A percentile compares a stretch with the other conserved stretches of the same genome.
Conservation (phyloP, 2,113 vertebrate genomes). For the Grantiella picta region DNA sequence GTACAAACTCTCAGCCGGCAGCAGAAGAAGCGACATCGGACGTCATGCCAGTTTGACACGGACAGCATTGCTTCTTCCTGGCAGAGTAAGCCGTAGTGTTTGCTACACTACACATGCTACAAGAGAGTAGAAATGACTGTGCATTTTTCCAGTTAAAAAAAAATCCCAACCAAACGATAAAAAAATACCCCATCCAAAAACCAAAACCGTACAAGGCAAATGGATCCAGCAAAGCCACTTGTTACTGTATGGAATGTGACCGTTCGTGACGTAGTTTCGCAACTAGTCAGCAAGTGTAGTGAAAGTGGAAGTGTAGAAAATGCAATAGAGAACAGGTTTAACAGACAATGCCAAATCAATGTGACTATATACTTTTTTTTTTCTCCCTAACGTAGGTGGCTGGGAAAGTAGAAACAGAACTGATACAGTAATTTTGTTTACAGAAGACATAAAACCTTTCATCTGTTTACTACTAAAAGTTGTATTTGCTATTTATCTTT, state of each 20-base stretch:
- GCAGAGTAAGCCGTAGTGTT: neutral
- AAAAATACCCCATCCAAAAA: neutral
- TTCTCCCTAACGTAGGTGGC: neutral
- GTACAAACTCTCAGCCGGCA: slow-evolving; percentile 70
- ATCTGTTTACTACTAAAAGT: slow-evolving; percentile 48
- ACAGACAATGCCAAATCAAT: slow-evolving; percentile 49
- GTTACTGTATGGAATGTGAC: slow-evolving; percentile 55
- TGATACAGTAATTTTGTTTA: slow-evolving; percentile 48
- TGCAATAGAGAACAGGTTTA: slow-evolving; percentile 29
- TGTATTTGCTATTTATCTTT: slow-evolving; percentile 37
- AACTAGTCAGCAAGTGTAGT: slow-evolving; percentile 52
- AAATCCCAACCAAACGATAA: neutral
- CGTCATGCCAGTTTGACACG: slow-evolving; percentile 82
- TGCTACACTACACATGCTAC: slow-evolving; percentile 26
- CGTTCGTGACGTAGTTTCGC: slow-evolving; percentile 18
- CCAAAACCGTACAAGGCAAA: neutral
- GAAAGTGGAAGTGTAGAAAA: slow-evolving; percentile 35
- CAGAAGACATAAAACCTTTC: neutral
- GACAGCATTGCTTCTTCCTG: neutral
- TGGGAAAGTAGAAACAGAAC: neutral
- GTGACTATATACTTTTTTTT: neutral
- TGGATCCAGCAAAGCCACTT: slow-evolving; percentile 12
- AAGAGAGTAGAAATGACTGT: slow-evolving; percentile 32
- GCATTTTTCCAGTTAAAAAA: neutral
- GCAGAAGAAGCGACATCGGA: slow-evolving; percentile 69